Conservation (phyloP, 2,797 vertebrate genomes). For the Pagetopsis macropterus region DNA sequence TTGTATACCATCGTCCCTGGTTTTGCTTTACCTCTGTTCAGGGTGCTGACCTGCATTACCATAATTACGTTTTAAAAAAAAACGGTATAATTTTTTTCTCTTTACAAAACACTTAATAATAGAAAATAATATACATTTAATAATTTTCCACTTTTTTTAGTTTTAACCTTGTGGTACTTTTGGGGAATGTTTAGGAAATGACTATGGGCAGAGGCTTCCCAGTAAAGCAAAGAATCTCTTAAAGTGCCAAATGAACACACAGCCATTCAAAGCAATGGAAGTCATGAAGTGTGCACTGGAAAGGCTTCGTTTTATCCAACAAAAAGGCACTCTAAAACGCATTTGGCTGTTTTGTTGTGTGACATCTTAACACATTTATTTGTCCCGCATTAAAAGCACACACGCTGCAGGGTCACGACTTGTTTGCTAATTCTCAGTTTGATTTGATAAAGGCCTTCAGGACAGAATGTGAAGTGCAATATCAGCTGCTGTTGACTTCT, state of each 20-base stretch:
- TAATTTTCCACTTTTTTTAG: neutral
- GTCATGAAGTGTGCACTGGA: neutral
- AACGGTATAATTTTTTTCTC: neutral
- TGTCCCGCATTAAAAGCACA: neutral
- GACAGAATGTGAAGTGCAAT: too few relatives aligned
- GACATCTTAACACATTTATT: neutral
- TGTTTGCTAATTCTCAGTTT: neutral
- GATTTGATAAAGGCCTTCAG: neutral
- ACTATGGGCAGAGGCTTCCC: neutral
- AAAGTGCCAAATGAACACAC: constrained; percentile 2
- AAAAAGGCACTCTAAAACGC: neutral
- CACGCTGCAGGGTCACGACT: neutral
- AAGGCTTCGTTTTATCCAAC: neutral
- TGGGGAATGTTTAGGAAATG: neutral
- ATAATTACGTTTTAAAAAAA: too few relatives aligned
- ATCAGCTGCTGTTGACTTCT: neutral
- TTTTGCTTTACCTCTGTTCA: neutral
- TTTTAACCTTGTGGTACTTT: constrained; percentile 2
- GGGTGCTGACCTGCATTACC: neutral
- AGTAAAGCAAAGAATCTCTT: neutral
- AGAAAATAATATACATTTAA: neutral
- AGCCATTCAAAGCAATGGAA: neutral
- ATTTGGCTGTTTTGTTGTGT: neutral
- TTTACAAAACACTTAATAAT: neutral
- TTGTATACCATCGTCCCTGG: neutral